A percentile compares a stretch with the other conserved stretches of the same genome.
Conservation (phyloP, 2,888 invertebrate species). For the Azorinus chamasolen region DNA sequence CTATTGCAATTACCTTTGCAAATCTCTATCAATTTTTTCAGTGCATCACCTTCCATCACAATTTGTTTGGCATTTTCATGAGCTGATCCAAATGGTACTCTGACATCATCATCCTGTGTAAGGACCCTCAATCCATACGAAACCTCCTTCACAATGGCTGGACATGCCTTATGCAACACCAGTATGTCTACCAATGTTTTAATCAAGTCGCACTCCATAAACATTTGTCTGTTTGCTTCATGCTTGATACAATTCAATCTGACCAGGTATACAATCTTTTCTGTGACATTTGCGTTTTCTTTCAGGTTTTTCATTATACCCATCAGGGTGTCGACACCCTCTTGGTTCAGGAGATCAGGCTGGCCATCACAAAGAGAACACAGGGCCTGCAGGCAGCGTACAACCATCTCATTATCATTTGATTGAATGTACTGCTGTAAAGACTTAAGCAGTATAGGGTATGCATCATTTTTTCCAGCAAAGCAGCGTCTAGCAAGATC, state of each 20-base stretch:
- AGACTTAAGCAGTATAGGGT: constrained; percentile 89
- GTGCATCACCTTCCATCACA: constrained; percentile 89
- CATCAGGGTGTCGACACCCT: constrained; percentile 71
- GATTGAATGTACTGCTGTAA: constrained; percentile 86
- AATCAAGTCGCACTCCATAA: constrained; percentile 91
- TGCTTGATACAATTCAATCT: constrained; percentile 91
- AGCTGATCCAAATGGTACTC: constrained; percentile 94
- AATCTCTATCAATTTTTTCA: constrained; percentile 90
- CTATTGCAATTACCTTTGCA: constrained; percentile 89
- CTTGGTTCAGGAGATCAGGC: constrained; percentile 92
- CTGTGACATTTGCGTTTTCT: constrained; percentile 61
- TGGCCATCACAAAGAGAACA: constrained; percentile 91
- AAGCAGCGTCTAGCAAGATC: constrained; percentile 92
- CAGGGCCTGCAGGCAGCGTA: constrained; percentile 69
- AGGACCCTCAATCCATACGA: constrained; percentile 91
- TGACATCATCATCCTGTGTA: constrained; percentile 94
- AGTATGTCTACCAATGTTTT: constrained; percentile 89
- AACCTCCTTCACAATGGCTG: constrained; percentile 83
- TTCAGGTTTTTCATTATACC: constrained; percentile 67
- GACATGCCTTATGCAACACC: constrained; percentile 76
- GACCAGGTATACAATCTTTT: constrained; percentile 86
- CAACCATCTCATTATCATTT: constrained; percentile 59
- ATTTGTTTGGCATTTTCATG: constrained; percentile 94
- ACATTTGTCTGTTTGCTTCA: constrained; percentile 93
- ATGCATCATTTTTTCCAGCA: constrained; percentile 92